Conservation (phyloP, 2,113 vertebrate genomes). For the Phrynocephalus versicolor region DNA sequence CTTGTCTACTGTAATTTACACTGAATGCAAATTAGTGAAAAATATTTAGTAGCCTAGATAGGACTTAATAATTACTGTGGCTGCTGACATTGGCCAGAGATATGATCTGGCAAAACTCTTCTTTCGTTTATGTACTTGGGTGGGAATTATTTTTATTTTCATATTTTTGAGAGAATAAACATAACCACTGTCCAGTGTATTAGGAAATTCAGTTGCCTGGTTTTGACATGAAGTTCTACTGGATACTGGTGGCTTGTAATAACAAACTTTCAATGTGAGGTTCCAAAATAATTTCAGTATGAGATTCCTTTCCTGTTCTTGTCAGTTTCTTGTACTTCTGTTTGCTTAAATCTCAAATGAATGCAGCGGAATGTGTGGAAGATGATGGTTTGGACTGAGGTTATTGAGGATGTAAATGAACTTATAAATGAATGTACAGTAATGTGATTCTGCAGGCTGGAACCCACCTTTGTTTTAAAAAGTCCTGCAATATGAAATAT, state of each 20-base stretch:
- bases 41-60: slow-evolving; percentile 35
- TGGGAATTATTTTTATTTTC: slow-evolving; percentile 12
- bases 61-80: slow-evolving; percentile 31
- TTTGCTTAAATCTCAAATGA: neutral
- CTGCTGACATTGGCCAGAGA: slow-evolving; percentile 7
- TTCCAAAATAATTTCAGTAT: too few relatives aligned
- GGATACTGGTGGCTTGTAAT: neutral
- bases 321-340: too few relatives aligned
- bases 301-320: too few relatives aligned
- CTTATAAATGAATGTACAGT: too few relatives aligned
- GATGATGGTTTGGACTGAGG: neutral
- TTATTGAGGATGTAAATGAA: too few relatives aligned
- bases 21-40: slow-evolving; percentile 17
- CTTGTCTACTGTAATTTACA: slow-evolving; percentile 22
- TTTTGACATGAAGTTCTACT: fast-evolving
- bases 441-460: too few relatives aligned
- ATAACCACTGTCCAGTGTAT: neutral
- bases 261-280: neutral
- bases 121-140: slow-evolving; percentile 20
- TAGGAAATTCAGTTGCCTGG: neutral
- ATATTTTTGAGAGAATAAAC: slow-evolving; percentile 33
- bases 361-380: neutral
- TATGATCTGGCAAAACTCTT: slow-evolving; percentile 27
- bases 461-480: neutral
- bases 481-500: neutral